These are phyloP conservation scores for Porites cylindrica DNA, from an alignment of 92 coral and sea anemone species.

Conservation along the genomic window DNA sequence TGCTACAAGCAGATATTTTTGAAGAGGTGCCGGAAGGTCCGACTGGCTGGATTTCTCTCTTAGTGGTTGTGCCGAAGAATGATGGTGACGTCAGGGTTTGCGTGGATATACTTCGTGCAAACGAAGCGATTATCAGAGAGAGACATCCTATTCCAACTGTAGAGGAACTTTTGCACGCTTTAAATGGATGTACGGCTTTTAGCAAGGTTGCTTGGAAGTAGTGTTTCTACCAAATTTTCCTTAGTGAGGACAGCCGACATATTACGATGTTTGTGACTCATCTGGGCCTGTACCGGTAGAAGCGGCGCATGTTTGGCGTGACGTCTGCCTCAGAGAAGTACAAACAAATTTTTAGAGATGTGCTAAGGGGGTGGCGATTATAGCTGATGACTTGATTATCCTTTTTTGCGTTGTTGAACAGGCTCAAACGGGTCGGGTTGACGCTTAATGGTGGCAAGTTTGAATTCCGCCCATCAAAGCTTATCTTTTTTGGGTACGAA, in stretches of 20 bases:
- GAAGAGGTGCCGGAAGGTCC: background rate
- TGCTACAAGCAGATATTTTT: background rate
- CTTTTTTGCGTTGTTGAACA: background rate
- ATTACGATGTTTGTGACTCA: slow-evolving; percentile 13
- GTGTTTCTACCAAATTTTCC: slow-evolving; percentile 29
- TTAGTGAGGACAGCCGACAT: slow-evolving; percentile 25
- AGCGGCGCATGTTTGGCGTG: background rate
- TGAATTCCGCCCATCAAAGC: slow-evolving; percentile 46
- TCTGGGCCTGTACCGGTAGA: slow-evolving; percentile 23
- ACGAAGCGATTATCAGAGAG: background rate
- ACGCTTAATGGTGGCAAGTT: slow-evolving; percentile 25
- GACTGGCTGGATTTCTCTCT: background rate
- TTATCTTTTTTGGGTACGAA: slow-evolving; percentile 62
- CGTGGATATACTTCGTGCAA: background rate
- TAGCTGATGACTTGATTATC: slow-evolving; percentile 4
- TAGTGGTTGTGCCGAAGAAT: background rate
- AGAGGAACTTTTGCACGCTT: background rate
- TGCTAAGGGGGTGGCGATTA: background rate
- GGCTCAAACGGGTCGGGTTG: background rate
- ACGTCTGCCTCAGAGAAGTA: background rate
- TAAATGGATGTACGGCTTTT: slow-evolving; percentile 33
- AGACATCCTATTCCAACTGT: slow-evolving; percentile 1
- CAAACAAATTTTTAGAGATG: background rate
- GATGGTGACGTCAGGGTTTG: slow-evolving; percentile 5
- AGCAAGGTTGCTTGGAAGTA: slow-evolving; percentile 25